Conservation (phyloP, 2,113 vertebrate species). For the Tachysurus vachellii region DNA sequence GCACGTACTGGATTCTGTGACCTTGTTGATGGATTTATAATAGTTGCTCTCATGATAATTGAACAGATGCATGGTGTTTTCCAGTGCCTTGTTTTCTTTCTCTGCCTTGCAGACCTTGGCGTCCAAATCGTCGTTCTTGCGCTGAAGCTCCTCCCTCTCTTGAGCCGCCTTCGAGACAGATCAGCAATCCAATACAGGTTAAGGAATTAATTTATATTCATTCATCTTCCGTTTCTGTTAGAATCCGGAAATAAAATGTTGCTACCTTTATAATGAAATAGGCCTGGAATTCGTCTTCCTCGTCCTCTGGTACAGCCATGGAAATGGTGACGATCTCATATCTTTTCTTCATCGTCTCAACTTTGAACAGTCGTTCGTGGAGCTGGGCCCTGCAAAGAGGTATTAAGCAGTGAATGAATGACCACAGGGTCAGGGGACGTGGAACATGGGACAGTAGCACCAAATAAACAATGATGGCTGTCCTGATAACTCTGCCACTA, state of each 20-base stretch:
- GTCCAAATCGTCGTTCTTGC: slow-evolving; percentile 80
- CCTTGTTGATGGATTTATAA: slow-evolving; percentile 76
- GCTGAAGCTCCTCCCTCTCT: slow-evolving; percentile 85
- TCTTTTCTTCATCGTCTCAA: slow-evolving; percentile 83
- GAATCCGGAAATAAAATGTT: background rate
- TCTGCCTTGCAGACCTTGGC: slow-evolving; percentile 81
- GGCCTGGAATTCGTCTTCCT: slow-evolving; percentile 81
- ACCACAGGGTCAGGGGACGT: background rate
- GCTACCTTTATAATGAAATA: slow-evolving; percentile 89
- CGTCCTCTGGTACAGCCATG: slow-evolving; percentile 82
- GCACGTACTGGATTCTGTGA: slow-evolving; percentile 80
- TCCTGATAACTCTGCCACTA: background rate
- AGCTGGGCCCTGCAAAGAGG: slow-evolving; percentile 77
- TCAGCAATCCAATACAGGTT: background rate
- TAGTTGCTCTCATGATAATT: slow-evolving; percentile 77
- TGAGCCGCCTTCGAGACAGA: slow-evolving; percentile 80
- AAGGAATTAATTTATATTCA: background rate
- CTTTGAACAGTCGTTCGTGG: slow-evolving; percentile 82
- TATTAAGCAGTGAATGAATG: background rate
- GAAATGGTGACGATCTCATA: slow-evolving; percentile 81
- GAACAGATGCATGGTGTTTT: slow-evolving; percentile 82
- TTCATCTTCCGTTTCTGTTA: no score
- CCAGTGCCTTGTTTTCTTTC: slow-evolving; percentile 83
- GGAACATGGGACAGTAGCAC: background rate
- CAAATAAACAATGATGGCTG: background rate